These are phyloP conservation scores for Ctenopoma kingsleyae DNA, from an alignment of 2,797 vertebrate genomes.

Conservation along the genomic window DNA sequence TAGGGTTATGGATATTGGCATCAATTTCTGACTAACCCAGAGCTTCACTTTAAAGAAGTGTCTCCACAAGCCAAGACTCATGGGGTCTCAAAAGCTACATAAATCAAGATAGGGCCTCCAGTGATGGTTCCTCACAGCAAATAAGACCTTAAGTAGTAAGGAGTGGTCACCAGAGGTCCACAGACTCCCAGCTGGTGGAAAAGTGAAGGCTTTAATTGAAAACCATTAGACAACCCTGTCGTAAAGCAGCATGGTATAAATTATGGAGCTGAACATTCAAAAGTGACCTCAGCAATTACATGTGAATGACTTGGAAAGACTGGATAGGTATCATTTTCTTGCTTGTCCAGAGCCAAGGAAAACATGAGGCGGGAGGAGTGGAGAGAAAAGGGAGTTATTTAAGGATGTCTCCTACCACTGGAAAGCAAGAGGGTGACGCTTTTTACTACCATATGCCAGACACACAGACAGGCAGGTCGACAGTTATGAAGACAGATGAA, in stretches of 20 bases:
- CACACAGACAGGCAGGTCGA: conserved; percentile 73
- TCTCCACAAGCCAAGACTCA: conserved; percentile 38
- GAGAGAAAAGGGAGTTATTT: conserved; percentile 30
- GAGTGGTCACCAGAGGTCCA: conserved; percentile 55
- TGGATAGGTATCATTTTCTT: conserved; percentile 26
- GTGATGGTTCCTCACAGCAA: conserved; percentile 61
- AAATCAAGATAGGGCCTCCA: conserved; percentile 53
- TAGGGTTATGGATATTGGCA: conserved; percentile 8
- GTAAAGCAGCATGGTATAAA: conserved; percentile 39
- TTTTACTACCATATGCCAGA: conserved; percentile 61
- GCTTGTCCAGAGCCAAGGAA: conserved; percentile 13
- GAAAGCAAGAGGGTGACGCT: conserved; percentile 58
- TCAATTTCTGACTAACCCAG: conserved; percentile 4
- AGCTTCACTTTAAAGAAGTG: conserved; percentile 25
- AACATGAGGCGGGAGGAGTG: conserved; percentile 35
- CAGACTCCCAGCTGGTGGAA: conserved; percentile 42
- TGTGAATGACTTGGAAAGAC: conserved; percentile 14
- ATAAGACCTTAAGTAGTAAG: conserved; percentile 58
- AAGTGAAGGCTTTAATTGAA: conserved; percentile 67
- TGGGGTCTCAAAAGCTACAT: conserved; percentile 47
- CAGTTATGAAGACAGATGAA: conserved; percentile 81
- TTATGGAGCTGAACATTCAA: conserved; percentile 30
- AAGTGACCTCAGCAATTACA: conserved; percentile 29
- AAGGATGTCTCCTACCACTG: conserved; percentile 56
- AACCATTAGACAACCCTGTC: conserved; percentile 47